A percentile compares a stretch with the other conserved stretches of the same genome.
Evolutionary conservation across 2,113 vertebrate genomes (phyloP).

Genomic region (Podiceps cristatus): DNA sequence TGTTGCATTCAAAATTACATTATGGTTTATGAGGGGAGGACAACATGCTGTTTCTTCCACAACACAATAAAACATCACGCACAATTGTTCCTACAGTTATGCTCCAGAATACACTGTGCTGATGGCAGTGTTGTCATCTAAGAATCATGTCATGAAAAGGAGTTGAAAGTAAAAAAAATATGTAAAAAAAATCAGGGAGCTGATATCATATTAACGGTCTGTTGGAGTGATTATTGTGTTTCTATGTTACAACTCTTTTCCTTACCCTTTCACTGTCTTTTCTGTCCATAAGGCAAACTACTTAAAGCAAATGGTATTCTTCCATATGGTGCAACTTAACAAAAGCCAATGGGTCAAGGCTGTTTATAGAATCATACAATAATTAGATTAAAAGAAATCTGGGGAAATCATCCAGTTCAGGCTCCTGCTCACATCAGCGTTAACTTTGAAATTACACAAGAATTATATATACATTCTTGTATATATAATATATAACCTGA

Average conservation of each 20-base stretch:
- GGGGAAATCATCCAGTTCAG: neutral
- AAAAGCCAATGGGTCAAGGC: neutral
- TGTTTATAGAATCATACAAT: neutral
- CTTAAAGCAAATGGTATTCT: neutral
- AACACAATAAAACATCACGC: neutral
- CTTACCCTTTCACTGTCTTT: neutral
- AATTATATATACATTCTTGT: no score
- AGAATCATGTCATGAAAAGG: neutral
- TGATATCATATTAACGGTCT: neutral
- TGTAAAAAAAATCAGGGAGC: neutral
- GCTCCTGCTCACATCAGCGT: neutral
- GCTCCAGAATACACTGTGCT: neutral
- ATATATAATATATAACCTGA: neutral
- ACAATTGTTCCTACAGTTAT: neutral
- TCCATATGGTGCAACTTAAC: neutral
- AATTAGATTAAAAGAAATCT: neutral
- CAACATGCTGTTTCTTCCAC: neutral
- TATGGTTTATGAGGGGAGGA: neutral
- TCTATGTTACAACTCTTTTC: neutral
- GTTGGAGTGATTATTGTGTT: neutral
- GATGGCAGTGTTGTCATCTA: neutral
- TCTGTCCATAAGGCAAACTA: neutral
- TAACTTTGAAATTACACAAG: neutral
- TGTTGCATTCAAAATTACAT: neutral
- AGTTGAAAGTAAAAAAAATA: neutral